Base-by-base conservation (phyloP, 2,888 invertebrate species). In the Conistra vaccinii region DNA sequence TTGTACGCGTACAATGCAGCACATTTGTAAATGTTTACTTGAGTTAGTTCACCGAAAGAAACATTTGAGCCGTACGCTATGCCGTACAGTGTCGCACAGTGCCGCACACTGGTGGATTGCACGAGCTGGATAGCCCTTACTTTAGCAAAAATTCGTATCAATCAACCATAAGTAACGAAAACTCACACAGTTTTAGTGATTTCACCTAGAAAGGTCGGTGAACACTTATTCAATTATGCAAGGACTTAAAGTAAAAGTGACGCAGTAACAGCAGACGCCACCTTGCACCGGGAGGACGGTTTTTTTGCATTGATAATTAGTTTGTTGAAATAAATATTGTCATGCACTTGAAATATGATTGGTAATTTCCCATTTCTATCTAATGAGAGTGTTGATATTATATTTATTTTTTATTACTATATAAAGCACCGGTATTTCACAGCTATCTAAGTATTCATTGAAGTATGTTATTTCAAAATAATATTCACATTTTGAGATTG, bases 341-440 rank as follows among this genome's bases (percentile, higher is more conserved):
- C 12, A 61, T 61, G n/a, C 61, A 61, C 61, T 35, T 26, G 20
- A 45, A 45, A 62, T 45, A 68, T 68, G 9, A 20, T 32, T 45
- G 14, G 20, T 35, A 32, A 45, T 32, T 23, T 23, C 23, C 23
- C 6, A 17, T 32, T 60, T 45, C n/a, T 7, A 35, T 9, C 14
- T n/a, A 26, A 26, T 2, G 45, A 45, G n/a, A 45, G 7, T 55
- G 3, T 62, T 69, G 20, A 20, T 58, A 29, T 42, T 68, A 9
- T 9, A 12, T 23, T 60, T n/a, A 32, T 17, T 26, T 26, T 2
- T 14, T 14, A 29, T n/a, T 5, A 29, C 29, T 42, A n/a, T 42
- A 2, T n/a, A 14, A 7, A 35, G 61, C 17, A 17, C 7, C n/a
- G 29, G 23, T 61, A 45, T 45, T 60, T 45, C 45, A 7, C n/a